A percentile compares a stretch with the other conserved stretches of the same genome.
Conservation (phyloP, 2,888 invertebrate species). For the Brenthis hecate region DNA sequence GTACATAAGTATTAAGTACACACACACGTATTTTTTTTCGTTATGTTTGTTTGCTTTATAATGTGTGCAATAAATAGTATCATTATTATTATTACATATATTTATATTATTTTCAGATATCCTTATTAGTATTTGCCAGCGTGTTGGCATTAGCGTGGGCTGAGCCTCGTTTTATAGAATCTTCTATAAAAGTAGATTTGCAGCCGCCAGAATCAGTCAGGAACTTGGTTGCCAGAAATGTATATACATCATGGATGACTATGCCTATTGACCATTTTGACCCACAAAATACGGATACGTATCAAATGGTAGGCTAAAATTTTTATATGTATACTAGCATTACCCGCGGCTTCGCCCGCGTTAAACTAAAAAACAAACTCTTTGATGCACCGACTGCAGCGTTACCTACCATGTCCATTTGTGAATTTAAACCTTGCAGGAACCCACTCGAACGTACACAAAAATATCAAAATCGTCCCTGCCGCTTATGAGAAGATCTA, state of each 20-base stretch:
- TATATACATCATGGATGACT: slow-evolving; percentile 68
- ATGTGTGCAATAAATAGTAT: neutral
- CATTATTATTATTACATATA: slow-evolving; percentile 4
- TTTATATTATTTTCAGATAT: slow-evolving; percentile 48
- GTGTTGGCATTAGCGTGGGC: slow-evolving; percentile 49
- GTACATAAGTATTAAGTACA: too few species aligned
- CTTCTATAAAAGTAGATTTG: slow-evolving; percentile 64
- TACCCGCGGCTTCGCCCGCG: too few species aligned
- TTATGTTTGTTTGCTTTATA: too few species aligned
- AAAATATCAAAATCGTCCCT: too few species aligned
- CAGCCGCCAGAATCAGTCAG: slow-evolving; percentile 64
- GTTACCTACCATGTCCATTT: too few species aligned
- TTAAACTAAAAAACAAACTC: too few species aligned
- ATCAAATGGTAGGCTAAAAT: slow-evolving; percentile 73
- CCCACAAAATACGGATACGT: slow-evolving; percentile 75
- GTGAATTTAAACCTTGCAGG: too few species aligned
- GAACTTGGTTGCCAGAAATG: slow-evolving; percentile 45
- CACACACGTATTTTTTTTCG: too few species aligned
- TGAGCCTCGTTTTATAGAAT: slow-evolving; percentile 51
- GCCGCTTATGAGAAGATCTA: too few species aligned
- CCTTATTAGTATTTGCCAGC: slow-evolving; percentile 44
- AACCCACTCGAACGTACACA: too few species aligned
- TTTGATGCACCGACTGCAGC: too few species aligned
- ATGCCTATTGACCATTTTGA: slow-evolving; percentile 84
- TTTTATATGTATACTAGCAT: too few species aligned